Evolutionary conservation across 1,140 invertebrate species (phyloP).

Genomic region (Aleiodes sp.): DNA sequence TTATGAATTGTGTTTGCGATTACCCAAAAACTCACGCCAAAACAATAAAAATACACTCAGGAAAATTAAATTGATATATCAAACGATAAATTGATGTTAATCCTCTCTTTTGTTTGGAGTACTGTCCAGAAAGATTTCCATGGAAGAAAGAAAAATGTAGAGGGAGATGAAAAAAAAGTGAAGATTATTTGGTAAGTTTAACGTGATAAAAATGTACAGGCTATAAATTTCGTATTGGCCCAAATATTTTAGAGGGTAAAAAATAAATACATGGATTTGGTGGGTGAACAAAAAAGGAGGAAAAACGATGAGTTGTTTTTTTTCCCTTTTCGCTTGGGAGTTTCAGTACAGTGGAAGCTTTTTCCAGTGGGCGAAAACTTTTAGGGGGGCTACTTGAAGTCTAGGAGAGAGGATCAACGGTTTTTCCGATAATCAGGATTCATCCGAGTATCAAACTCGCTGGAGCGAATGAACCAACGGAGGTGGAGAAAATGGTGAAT

Average conservation of each 20-base stretch:
- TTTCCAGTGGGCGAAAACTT: constrained; percentile 4
- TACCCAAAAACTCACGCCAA: neutral
- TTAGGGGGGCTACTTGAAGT: constrained; percentile 1
- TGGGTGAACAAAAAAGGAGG: neutral
- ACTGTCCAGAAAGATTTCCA: neutral
- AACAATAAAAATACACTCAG: constrained; percentile 52
- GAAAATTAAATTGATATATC: constrained; percentile 52
- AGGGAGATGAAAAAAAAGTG: neutral
- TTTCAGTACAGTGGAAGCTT: neutral
- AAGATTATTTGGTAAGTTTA: neutral
- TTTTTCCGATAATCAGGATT: constrained; percentile 23
- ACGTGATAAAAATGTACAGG: constrained; percentile 8
- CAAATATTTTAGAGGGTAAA: constrained; percentile 8
- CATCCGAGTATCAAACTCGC: constrained; percentile 21
- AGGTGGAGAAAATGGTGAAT: neutral
- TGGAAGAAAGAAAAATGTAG: neutral
- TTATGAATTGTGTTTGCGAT: neutral
- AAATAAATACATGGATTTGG: constrained; percentile 8
- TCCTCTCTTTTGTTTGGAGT: neutral
- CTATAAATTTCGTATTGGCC: constrained; percentile 14
- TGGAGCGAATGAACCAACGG: constrained; percentile 6
- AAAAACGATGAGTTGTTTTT: neutral
- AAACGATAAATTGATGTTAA: constrained; percentile 9
- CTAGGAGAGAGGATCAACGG: constrained; percentile 9
- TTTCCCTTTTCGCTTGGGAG: neutral